phyloP scores from a whole-genome alignment of 2,113 vertebrate species.

The Toxostoma redivivum region DNA sequence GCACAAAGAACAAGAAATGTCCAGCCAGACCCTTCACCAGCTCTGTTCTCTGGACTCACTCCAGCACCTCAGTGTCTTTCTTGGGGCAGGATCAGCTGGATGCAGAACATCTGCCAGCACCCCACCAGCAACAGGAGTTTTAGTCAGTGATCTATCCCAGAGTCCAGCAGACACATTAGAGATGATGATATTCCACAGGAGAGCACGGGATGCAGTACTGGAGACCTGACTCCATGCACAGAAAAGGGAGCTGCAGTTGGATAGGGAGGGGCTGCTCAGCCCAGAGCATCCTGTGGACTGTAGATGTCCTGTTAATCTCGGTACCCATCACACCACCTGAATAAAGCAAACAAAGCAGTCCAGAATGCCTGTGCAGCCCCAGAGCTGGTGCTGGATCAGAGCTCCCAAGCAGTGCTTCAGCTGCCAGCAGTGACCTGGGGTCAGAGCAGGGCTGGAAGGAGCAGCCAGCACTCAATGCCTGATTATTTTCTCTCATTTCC shows the following conservation, averaged over 20 bases:
- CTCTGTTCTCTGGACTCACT: not conserved
- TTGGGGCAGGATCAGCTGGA: not conserved
- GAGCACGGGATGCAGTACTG: not conserved
- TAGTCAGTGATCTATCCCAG: not conserved
- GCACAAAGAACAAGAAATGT: not conserved
- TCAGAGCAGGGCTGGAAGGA: not conserved
- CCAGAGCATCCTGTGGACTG: not conserved
- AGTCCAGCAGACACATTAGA: not conserved
- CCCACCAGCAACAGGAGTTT: not conserved
- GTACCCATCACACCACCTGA: not conserved
- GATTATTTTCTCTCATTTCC: slow-evolving; percentile 27
- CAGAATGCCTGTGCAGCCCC: not conserved
- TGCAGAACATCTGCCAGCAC: not conserved
- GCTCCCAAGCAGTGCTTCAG: not conserved
- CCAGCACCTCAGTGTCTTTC: not conserved
- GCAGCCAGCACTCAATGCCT: not conserved
- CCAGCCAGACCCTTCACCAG: not conserved
- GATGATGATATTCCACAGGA: not conserved
- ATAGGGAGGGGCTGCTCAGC: not conserved
- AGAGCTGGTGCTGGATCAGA: not conserved
- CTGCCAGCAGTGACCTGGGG: not conserved
- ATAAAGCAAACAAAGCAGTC: not conserved
- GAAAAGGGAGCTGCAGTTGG: not conserved
- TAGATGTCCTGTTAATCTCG: accelerated
- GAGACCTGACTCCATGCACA: not conserved